Evolutionary conservation across 2,113 vertebrate species (phyloP), one percentile per base, ranked within the genome.

Genomic region (Herpetotheres cachinnans): DNA sequence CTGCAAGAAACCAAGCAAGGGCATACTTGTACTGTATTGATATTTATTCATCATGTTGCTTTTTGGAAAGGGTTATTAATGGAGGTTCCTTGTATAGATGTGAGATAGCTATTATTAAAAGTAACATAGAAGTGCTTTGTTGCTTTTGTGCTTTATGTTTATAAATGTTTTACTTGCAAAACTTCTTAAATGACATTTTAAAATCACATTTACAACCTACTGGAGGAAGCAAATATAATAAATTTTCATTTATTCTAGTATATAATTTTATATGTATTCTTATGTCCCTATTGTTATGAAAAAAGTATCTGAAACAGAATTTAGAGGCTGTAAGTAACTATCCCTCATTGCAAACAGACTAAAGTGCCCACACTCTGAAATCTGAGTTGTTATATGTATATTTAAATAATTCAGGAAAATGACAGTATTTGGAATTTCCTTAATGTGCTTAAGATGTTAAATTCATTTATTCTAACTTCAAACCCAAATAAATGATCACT

Each of bases 1-100:
- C 16, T 22, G 25, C 54, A 54, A 59, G 70, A 73, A 74, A 83
- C 40, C 13, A 85, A 89, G 16, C 50, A 86, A 62, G 25, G 15
- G 20, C 0, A 0, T 19, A 25, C 9, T 50, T 77, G 46, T 0
- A 66, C 22, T 1, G 3, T 25, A 13, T 24, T 76, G 42, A 20
- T 15, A 59, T 24, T 59, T 38, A 38, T 3, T 85, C 25, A 76
- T 15, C 11, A 25, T 15, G 11, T 32, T 34, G 26, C 24, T 81
- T 72, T 91, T 52, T 62, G 46, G 56, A 81, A 84, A 50, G 36
- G 7, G 25, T 46, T 79, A 61, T 56, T 58, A 44, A 52, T 18
- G 11, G 9, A 76, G 47, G 81, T 29, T 56, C 26, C 50, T n/a
- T 50, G 19, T n/a, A 19, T 1, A 70, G 26, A 62, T 14, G 10